Percentiles rank a stretch among this genome's conserved stretches.
These are phyloP conservation scores for Tholera decimalis DNA, from an alignment of 2,888 invertebrate genomes.

Conservation along the genomic window DNA sequence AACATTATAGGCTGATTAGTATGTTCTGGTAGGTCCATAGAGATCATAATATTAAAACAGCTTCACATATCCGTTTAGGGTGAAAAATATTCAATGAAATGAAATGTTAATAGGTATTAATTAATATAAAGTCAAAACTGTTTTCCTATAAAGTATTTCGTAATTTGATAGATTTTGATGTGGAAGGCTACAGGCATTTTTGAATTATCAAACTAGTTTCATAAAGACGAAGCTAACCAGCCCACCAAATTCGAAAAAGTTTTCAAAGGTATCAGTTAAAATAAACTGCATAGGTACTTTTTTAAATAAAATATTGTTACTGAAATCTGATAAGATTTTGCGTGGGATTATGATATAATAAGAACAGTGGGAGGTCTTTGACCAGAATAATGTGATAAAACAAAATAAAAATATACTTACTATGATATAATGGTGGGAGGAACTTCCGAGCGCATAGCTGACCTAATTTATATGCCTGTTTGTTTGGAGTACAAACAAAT, in stretches of 20 bases:
- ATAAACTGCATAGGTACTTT: neutral
- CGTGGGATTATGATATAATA: neutral
- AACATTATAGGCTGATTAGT: too few relatives aligned
- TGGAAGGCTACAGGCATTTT: neutral
- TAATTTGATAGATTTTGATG: too few relatives aligned
- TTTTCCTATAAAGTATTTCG: too few relatives aligned
- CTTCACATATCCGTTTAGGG: too few relatives aligned
- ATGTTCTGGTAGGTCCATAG: too few relatives aligned
- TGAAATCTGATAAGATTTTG: neutral
- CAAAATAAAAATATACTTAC: slow-evolving; percentile 7
- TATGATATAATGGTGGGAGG: slow-evolving; percentile 7
- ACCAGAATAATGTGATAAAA: slow-evolving; percentile 2
- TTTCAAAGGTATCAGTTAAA: too few relatives aligned
- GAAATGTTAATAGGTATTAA: too few relatives aligned
- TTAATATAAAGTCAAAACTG: too few relatives aligned
- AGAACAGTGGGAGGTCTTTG: neutral
- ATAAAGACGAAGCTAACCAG: neutral
- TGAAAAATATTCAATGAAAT: too few relatives aligned
- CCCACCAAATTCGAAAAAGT: neutral
- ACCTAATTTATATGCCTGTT: slow-evolving; percentile 36
- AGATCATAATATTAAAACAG: too few relatives aligned
- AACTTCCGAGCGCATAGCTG: slow-evolving; percentile 33
- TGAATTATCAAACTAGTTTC: neutral
- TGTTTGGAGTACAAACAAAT: slow-evolving; percentile 22
- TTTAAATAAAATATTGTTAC: neutral